Conservation (phyloP, 1,140 invertebrate species). For the Anoplophora glabripennis region DNA sequence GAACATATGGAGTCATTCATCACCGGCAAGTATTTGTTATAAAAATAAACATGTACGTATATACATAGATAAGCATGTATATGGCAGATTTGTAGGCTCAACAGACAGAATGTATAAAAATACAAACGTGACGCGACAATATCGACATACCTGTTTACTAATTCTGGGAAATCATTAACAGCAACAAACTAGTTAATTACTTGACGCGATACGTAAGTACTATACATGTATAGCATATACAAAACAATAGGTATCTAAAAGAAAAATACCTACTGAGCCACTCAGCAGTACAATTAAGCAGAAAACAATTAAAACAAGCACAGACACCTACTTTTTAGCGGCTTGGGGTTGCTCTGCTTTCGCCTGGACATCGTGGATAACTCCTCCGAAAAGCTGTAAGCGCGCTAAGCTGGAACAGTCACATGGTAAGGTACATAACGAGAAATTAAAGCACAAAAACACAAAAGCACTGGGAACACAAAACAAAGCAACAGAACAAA, state of each 20-base stretch:
- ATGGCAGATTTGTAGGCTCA: too few species aligned
- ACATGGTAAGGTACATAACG: conserved; percentile 35
- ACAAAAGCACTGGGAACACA: conserved; percentile 27
- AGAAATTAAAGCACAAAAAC: conserved; percentile 21
- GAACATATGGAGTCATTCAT: too few species aligned
- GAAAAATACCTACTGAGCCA: too few species aligned
- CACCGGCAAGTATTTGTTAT: too few species aligned
- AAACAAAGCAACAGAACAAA: conserved; percentile 25
- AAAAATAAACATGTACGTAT: too few species aligned
- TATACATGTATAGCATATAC: background rate
- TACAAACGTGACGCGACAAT: too few species aligned
- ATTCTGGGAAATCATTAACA: background rate
- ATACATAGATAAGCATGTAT: too few species aligned
- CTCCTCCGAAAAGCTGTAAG: conserved; percentile 13
- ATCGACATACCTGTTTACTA: too few species aligned
- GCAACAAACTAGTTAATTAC: conserved; percentile 3
- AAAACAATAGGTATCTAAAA: background rate
- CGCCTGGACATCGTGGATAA: conserved; percentile 55
- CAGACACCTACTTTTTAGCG: conserved; percentile 57
- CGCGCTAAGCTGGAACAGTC: conserved; percentile 27
- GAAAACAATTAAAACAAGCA: background rate
- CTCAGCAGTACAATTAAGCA: too few species aligned
- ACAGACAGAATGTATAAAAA: too few species aligned
- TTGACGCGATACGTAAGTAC: background rate
- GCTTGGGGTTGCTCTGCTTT: conserved; percentile 63